Base-by-base conservation (phyloP, 1,140 invertebrate genomes). In the Zaprionus taronus region DNA sequence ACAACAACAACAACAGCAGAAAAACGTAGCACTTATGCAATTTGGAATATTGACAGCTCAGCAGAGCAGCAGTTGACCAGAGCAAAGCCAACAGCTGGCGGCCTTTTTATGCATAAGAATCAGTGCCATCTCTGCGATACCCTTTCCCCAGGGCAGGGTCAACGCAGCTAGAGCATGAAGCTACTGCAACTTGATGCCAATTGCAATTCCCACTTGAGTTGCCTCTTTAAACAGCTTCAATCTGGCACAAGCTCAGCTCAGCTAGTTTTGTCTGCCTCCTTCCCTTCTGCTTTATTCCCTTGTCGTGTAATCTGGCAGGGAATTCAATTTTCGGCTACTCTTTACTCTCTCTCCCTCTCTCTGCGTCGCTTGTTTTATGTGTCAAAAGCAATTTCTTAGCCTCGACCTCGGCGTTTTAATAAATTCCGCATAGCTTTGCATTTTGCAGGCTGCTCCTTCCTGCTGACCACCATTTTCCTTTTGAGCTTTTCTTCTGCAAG, bases 401-500 rank as follows among this genome's bases (percentile, higher is more conserved):
- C 85, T 80, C 74, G 57, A 77, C 57, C 69, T 62, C 74, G 84
- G 78, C 81, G 80, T 89, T 90, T 89, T 89, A 84, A 89, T 90
- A 84, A 89, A 89, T 89, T 89, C 85, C 85, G 78, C 68, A 83
- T 63, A 90, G 85, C 85, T 89, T 89, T 89, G 85, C 84, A 90
- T 90, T 89, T 84, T 81, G 24, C 78, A 81, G 81, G 12, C 47
- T 22, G 47, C 20, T 34, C 31, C 47, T 22, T 4, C n/a, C 47
- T 20, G 47, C 68, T 79, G 75, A 70, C 72, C 83, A 68, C 62
- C 24, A 26, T 84, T 83, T 78, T 80, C 58, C 41, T 38, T 51
- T 56, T 67, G 41, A 44, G 20, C n/a, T 53, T 58, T 4, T 4
- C 28, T 20, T 36, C 20, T 71, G 34, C 80, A 80, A 83, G 77